These are phyloP conservation scores for Molossus alvarezi DNA, from an alignment of 2,797 vertebrate species.

Conservation along the genomic window DNA sequence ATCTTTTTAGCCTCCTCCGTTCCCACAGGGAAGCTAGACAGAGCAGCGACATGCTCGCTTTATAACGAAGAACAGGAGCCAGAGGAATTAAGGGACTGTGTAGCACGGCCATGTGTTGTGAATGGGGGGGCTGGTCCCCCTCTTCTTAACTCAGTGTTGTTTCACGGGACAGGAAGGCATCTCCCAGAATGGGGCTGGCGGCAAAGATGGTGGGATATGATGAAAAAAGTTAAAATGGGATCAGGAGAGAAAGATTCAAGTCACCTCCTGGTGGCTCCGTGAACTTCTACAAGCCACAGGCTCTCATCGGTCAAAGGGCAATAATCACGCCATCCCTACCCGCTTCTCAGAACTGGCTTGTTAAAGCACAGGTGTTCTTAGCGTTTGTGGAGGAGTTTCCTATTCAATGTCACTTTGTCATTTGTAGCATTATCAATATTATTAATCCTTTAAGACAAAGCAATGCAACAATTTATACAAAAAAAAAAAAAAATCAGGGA, in stretches of 20 bases:
- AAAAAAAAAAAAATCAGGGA: not conserved
- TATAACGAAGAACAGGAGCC: not conserved
- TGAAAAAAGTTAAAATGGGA: not conserved
- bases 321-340: not conserved
- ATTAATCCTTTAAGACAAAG: constrained; percentile 52
- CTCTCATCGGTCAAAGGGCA: constrained; percentile 24
- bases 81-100: not conserved
- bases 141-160: not conserved
- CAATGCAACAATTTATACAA: not conserved
- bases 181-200: not conserved
- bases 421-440: not conserved
- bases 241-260: not conserved
- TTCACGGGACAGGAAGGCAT: not conserved
- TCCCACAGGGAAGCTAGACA: not conserved
- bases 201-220: not conserved
- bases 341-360: not conserved
- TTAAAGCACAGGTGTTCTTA: not conserved
- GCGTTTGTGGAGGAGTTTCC: not conserved
- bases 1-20: not conserved
- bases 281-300: not conserved
- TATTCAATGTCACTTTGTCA: not conserved
- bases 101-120: not conserved
- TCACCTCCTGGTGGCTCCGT: not conserved
- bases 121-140: not conserved
- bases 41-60: not conserved